Conservation (phyloP, 2,888 invertebrate species). For the Sthenelais limicola region DNA sequence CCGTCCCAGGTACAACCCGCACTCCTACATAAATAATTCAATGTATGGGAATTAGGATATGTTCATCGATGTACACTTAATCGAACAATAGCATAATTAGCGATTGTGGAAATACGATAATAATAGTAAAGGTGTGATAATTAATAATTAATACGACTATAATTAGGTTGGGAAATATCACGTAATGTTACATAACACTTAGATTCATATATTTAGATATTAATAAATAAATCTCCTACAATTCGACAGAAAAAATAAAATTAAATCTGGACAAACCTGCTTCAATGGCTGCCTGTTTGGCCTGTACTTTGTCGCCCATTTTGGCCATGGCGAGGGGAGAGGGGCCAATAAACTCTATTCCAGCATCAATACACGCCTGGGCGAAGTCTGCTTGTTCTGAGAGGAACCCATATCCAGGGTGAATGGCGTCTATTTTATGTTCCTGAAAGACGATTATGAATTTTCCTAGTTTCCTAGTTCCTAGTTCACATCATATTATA, state of each 20-base stretch:
- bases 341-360: constrained; percentile 95
- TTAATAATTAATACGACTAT: too few species aligned
- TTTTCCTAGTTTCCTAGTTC: too few species aligned
- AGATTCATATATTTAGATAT: too few species aligned
- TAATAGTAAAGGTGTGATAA: too few species aligned
- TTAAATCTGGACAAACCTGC: constrained; percentile 78
- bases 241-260: background rate
- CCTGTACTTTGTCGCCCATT: constrained; percentile 99
- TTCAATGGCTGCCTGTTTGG: constrained; percentile 92
- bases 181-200: too few species aligned
- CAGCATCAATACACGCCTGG: constrained; percentile 90
- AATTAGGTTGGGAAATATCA: too few species aligned
- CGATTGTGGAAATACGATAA: too few species aligned
- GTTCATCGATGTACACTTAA: too few species aligned
- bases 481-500: too few species aligned
- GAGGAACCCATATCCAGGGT: constrained; percentile 88
- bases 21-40: constrained; percentile 62
- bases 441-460: constrained; percentile 77
- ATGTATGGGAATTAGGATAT: too few species aligned
- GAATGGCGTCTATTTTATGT: constrained; percentile 91
- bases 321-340: constrained; percentile 91
- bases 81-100: too few species aligned
- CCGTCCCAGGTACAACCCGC: constrained; percentile 96
- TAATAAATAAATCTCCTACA: background rate
- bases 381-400: constrained; percentile 97